A percentile compares a stretch with the other conserved stretches of the same genome.
Evolutionary conservation across 2,113 vertebrate species (phyloP).

Genomic region (Nibea coibor): DNA sequence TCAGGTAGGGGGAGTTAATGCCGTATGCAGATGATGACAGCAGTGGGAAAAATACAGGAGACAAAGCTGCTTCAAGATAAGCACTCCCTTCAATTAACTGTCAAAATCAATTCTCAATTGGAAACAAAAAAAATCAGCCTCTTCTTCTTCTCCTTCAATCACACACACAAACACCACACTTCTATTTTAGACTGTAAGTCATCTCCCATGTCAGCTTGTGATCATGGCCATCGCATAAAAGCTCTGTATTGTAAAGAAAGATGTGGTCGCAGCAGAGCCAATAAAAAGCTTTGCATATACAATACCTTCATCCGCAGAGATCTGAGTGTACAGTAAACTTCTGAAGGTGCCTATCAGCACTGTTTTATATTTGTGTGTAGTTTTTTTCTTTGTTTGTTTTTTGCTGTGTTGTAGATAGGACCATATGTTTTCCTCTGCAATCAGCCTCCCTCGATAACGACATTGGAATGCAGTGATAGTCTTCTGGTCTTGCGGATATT

Average conservation of each 20-base stretch:
- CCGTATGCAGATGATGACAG: conserved; percentile 50
- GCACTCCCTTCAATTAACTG: conserved; percentile 52
- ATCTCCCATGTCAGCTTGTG: background rate
- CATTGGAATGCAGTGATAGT: conserved; percentile 57
- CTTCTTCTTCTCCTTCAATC: background rate
- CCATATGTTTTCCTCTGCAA: conserved; percentile 72
- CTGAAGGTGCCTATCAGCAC: conserved; percentile 73
- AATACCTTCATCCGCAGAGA: conserved; percentile 20
- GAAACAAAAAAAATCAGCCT: conserved; percentile 30
- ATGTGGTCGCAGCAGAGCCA: background rate
- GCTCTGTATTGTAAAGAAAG: background rate
- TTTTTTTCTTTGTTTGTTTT: conserved; percentile 3
- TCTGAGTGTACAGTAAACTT: conserved; percentile 43
- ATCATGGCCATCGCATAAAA: background rate
- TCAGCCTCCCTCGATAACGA: conserved; percentile 50
- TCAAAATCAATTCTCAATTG: conserved; percentile 50
- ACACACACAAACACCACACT: conserved; percentile 67
- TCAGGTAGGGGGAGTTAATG: conserved; percentile 52
- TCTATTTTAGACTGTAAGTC: background rate
- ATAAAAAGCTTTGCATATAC: conserved; percentile 34
- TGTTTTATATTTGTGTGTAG: conserved; percentile 59
- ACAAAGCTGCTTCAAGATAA: conserved; percentile 56
- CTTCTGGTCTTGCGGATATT: conserved; percentile 56
- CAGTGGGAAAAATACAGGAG: conserved; percentile 36
- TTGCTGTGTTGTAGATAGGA: conserved; percentile 55